phyloP scores from a whole-genome alignment of 2,888 invertebrate species.

The Acanthosepion lycidas region DNA sequence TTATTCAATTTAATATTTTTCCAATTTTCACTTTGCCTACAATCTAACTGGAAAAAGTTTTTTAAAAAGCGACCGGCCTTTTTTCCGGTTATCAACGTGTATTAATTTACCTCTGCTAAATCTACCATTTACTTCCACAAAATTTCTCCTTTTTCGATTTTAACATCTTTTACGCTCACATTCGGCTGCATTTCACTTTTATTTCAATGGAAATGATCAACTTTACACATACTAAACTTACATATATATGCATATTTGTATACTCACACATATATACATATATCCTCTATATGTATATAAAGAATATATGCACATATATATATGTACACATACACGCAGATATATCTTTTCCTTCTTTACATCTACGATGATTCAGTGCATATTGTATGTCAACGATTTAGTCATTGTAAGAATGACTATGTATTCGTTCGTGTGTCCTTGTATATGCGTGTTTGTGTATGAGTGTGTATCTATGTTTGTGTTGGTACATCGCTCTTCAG shows the following conservation, averaged over 20 bases:
- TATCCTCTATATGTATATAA: not conserved
- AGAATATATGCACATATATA: not conserved
- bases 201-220: not conserved
- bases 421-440: not conserved
- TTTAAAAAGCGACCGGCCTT: not conserved
- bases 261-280: not conserved
- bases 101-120: not conserved
- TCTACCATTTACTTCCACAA: not conserved
- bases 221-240: not conserved
- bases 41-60: not conserved
- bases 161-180: not conserved
- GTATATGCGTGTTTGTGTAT: not conserved
- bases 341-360: not conserved
- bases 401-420: not conserved
- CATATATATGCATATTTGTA: not conserved
- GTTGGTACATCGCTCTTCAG: not conserved
- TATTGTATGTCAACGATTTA: not conserved
- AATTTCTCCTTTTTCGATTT: not conserved
- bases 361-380: not conserved
- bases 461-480: not conserved
- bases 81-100: not conserved
- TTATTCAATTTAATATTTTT: slow-evolving; percentile 23
- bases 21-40: not conserved
- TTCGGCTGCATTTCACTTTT: not conserved
- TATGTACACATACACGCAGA: not conserved